These are phyloP conservation scores for Toxotes jaculatrix DNA, from an alignment of 2,113 vertebrate species.

Conservation along the genomic window DNA sequence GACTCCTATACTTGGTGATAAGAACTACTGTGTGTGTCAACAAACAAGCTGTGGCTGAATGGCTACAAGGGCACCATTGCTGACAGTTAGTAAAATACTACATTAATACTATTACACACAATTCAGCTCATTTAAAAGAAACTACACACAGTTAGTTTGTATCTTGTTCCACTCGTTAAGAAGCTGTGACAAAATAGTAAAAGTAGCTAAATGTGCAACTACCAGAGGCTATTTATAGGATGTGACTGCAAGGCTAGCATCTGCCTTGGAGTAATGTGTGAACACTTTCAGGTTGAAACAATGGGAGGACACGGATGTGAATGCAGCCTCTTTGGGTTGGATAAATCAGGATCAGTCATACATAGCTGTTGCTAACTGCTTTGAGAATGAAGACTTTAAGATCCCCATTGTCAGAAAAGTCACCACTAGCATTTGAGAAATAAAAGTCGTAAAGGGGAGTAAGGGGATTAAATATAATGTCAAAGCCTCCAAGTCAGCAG, in stretches of 20 bases:
- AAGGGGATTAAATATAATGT: constrained; percentile 28
- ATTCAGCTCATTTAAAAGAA: neutral
- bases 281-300: neutral
- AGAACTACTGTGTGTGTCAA: neutral
- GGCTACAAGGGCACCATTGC: neutral
- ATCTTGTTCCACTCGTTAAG: neutral
- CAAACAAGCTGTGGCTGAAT: neutral
- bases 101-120: neutral
- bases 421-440: constrained; percentile 15
- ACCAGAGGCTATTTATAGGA: neutral
- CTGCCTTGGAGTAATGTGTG: neutral
- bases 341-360: constrained; percentile 11
- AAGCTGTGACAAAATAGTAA: neutral
- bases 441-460: neutral
- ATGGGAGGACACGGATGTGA: neutral
- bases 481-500: constrained; percentile 41
- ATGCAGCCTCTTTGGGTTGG: neutral
- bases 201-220: neutral
- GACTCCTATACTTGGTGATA: neutral
- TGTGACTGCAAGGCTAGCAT: neutral
- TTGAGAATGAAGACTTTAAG: neutral
- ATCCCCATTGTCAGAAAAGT: neutral
- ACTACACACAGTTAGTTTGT: neutral
- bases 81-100: neutral
- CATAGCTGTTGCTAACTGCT: constrained; percentile 1